These are phyloP conservation scores for Ammodytes dubius DNA, from an alignment of 2,113 vertebrate genomes.

Conservation along the genomic window DNA sequence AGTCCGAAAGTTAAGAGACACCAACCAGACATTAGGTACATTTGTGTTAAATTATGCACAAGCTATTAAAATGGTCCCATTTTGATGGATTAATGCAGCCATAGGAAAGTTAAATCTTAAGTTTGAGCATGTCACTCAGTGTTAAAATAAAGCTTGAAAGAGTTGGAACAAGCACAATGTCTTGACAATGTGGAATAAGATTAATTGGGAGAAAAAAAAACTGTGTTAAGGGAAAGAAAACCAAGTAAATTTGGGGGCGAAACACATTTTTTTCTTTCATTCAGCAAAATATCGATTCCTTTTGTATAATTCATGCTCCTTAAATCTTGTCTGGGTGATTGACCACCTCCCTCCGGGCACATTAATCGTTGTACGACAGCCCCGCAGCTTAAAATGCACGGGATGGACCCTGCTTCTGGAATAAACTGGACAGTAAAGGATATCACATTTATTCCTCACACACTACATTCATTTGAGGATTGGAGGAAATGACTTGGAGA, in stretches of 20 bases:
- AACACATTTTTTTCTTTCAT: neutral
- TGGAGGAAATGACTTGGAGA: constrained; percentile 52
- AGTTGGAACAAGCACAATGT: neutral
- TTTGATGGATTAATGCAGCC: neutral
- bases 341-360: constrained; percentile 16
- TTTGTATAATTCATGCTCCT: constrained; percentile 52
- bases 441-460: constrained; percentile 1
- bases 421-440: constrained; percentile 12
- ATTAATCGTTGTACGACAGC: constrained; percentile 39
- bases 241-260: neutral
- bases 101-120: neutral
- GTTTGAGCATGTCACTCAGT: constrained; percentile 1
- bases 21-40: neutral
- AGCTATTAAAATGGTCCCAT: neutral
- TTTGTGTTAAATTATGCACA: neutral
- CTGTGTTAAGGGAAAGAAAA: neutral
- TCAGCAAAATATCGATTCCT: constrained; percentile 26
- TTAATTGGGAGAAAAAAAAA: neutral
- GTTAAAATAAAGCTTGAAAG: neutral
- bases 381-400: neutral
- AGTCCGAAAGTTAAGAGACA: neutral
- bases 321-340: constrained; percentile 55
- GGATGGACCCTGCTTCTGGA: constrained; percentile 24
- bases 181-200: neutral
- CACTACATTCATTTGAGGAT: constrained; percentile 25